Percentiles rank a stretch among this genome's conserved stretches.
These are phyloP conservation scores for Ectemnius continuus DNA, from an alignment of 2,888 invertebrate species.

Conservation along the genomic window DNA sequence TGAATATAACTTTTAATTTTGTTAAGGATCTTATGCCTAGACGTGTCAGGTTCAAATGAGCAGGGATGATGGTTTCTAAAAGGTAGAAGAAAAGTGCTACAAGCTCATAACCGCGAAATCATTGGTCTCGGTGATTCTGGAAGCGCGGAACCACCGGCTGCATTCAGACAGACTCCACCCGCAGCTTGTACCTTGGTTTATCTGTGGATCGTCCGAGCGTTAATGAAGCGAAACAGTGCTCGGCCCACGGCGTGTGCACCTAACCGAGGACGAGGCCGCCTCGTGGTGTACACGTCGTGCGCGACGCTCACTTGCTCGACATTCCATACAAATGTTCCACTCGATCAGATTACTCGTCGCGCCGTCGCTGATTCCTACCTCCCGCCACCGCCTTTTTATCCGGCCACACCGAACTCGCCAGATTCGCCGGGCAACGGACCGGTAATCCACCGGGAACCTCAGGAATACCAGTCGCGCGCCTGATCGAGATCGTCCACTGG, in stretches of 20 bases:
- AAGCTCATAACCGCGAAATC: background rate
- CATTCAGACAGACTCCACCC: slow-evolving; percentile 56
- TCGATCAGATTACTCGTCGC: slow-evolving; percentile 65
- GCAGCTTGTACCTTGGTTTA: slow-evolving; percentile 62
- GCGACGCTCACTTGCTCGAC: slow-evolving; percentile 69
- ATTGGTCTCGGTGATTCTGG: slow-evolving; percentile 24
- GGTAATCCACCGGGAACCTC: no score
- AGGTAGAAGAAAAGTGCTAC: background rate
- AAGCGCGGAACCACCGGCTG: slow-evolving; percentile 25
- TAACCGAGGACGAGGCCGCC: slow-evolving; percentile 36
- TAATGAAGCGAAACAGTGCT: slow-evolving; percentile 66
- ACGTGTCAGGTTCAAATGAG: no score
- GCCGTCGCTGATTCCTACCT: slow-evolving; percentile 29
- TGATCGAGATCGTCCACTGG: no score
- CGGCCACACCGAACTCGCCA: background rate
- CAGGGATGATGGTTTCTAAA: no score
- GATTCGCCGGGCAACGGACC: background rate
- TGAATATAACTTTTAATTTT: no score
- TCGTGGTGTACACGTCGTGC: slow-evolving; percentile 51
- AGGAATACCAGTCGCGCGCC: no score
- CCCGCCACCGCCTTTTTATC: slow-evolving; percentile 5
- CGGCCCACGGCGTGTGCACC: slow-evolving; percentile 26
- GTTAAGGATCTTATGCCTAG: no score
- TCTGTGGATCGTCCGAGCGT: slow-evolving; percentile 68
- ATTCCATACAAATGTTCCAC: slow-evolving; percentile 71